phyloP scores from a whole-genome alignment of 2,888 invertebrate species.

The Cinara cedri region DNA sequence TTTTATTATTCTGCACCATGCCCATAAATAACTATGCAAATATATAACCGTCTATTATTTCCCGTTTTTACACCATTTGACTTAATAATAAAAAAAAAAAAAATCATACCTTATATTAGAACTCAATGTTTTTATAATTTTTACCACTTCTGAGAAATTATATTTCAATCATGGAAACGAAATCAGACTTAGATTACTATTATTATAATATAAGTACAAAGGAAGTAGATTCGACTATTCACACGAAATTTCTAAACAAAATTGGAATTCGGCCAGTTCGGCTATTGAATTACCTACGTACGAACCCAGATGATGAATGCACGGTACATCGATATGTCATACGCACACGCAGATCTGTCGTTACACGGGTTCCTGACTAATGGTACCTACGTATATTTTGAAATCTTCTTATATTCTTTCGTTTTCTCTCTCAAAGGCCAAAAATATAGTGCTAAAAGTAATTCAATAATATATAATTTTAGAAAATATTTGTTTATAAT shows the following conservation, averaged over 20 bases:
- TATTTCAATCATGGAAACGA: too few species aligned
- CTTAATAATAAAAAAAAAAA: too few species aligned
- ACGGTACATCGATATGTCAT: not conserved
- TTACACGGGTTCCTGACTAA: not conserved
- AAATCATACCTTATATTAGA: too few species aligned
- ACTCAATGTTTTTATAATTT: too few species aligned
- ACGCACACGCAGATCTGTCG: not conserved
- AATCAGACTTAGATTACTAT: not conserved
- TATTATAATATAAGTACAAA: not conserved
- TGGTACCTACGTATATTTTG: not conserved
- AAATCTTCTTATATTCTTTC: not conserved
- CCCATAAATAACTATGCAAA: too few species aligned
- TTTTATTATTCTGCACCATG: too few species aligned
- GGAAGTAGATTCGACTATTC: not conserved
- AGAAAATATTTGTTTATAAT: too few species aligned
- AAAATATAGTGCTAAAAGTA: too few species aligned
- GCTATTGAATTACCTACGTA: not conserved
- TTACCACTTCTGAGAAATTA: too few species aligned
- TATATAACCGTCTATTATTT: too few species aligned
- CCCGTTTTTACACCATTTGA: too few species aligned
- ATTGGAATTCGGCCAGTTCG: not conserved
- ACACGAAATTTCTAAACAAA: not conserved
- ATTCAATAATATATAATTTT: too few species aligned
- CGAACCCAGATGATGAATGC: not conserved
- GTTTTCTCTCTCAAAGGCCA: not conserved